These are phyloP conservation scores for Drosophila lutescens DNA, from an alignment of 2,888 invertebrate genomes.

Conservation along the genomic window DNA sequence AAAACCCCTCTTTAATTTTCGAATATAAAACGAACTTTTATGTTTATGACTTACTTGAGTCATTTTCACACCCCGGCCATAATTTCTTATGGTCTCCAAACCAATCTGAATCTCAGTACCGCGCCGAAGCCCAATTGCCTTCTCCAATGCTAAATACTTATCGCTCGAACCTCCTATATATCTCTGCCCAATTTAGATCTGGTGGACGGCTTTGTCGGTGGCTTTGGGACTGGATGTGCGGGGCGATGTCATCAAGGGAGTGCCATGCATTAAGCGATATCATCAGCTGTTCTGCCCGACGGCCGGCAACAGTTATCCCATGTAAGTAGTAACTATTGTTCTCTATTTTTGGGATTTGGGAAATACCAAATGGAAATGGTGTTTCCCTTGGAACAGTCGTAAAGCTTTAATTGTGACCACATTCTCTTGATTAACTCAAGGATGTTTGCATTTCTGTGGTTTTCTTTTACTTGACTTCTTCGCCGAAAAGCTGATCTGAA, in stretches of 20 bases:
- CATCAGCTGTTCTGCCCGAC: constrained; percentile 96
- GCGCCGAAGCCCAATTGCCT: constrained; percentile 10
- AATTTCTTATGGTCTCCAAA: constrained; percentile 61
- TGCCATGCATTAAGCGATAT: constrained; percentile 95
- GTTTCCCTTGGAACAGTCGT: constrained; percentile 14
- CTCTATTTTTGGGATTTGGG: constrained; percentile 7
- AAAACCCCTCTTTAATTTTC: constrained; percentile 4
- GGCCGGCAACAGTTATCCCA: constrained; percentile 95
- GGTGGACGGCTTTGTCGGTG: constrained; percentile 95
- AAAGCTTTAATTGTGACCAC: not conserved
- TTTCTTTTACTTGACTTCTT: constrained; percentile 11
- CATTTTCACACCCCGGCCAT: constrained; percentile 74
- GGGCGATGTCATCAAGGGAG: constrained; percentile 94
- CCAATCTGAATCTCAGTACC: constrained; percentile 52
- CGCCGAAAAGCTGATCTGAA: constrained; percentile 22
- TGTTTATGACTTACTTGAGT: constrained; percentile 67
- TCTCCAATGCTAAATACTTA: constrained; percentile 21
- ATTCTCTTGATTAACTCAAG: constrained; percentile 35
- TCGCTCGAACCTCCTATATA: constrained; percentile 1
- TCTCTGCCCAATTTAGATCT: constrained; percentile 86
- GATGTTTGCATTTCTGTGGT: constrained; percentile 45
- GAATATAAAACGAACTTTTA: constrained; percentile 50
- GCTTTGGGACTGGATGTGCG: constrained; percentile 94
- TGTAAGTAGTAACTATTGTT: constrained; percentile 89
- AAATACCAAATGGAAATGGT: constrained; percentile 33